Conservation (phyloP, 2,113 vertebrate genomes). For the Boulengeromyrus knoepffleri region DNA sequence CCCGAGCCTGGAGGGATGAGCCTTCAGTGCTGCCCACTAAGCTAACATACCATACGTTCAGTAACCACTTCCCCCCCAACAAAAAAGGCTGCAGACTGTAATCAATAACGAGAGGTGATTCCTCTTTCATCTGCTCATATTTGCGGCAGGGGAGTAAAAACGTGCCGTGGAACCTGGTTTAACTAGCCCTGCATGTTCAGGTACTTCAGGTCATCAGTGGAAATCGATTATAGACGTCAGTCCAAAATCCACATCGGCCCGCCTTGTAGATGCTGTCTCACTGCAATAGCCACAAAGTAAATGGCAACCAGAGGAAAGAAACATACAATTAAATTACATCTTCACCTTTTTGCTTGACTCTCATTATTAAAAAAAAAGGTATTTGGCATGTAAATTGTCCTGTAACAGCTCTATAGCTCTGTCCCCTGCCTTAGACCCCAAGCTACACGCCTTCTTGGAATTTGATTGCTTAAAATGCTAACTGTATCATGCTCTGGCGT, state of each 20-base stretch:
- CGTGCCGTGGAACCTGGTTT: background rate
- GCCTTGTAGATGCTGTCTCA: background rate
- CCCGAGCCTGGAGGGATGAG: too few species aligned
- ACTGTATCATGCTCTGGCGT: background rate
- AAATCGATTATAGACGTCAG: background rate
- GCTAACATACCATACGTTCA: background rate
- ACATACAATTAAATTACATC: background rate
- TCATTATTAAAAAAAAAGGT: background rate
- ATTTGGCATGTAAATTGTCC: background rate
- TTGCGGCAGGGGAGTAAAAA: background rate
- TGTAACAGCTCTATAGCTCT: background rate
- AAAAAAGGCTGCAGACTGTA: background rate
- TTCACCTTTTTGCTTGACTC: background rate
- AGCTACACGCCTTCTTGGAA: background rate
- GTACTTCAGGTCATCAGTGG: background rate
- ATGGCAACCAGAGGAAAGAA: background rate
- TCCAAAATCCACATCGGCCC: background rate
- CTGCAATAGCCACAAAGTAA: background rate
- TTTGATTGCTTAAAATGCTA: background rate
- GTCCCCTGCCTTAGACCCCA: background rate
- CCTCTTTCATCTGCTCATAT: background rate
- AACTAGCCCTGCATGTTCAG: background rate
- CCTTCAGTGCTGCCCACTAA: background rate
- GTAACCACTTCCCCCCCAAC: background rate
- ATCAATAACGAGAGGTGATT: background rate